phyloP scores from a whole-genome alignment of 2,888 invertebrate species.

The Cinara cedri region DNA sequence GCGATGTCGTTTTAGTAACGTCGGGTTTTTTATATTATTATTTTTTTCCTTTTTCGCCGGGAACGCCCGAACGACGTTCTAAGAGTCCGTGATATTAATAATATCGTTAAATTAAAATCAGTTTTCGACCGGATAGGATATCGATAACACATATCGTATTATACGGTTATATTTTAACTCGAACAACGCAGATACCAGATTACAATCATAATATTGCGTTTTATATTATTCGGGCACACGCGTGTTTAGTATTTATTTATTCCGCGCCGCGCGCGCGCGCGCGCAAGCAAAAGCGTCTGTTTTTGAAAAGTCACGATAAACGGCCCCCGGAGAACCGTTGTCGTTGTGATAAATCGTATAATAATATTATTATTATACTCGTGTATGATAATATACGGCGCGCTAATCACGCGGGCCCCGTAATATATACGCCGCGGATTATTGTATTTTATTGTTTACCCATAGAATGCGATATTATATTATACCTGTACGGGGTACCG shows the following conservation, averaged over 20 bases:
- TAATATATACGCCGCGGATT: background rate
- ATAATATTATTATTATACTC: too few species aligned
- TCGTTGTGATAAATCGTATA: background rate
- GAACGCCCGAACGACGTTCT: background rate
- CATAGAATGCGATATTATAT: too few species aligned
- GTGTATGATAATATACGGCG: background rate
- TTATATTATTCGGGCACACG: background rate
- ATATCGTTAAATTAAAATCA: too few species aligned
- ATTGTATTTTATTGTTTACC: background rate
- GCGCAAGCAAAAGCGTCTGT: background rate
- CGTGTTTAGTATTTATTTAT: background rate
- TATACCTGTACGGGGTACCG: background rate
- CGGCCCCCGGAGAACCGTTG: background rate
- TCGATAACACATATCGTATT: too few species aligned
- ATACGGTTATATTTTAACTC: too few species aligned
- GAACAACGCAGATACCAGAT: too few species aligned
- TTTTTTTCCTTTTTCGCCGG: too few species aligned
- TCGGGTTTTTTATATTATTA: too few species aligned
- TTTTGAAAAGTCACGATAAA: conserved; percentile 11
- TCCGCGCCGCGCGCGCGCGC: background rate
- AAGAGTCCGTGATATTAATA: too few species aligned
- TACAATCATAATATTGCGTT: too few species aligned
- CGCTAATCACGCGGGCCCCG: background rate
- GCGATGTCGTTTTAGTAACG: too few species aligned
- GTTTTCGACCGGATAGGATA: too few species aligned